A percentile compares a stretch with the other conserved stretches of the same genome.
Conservation (phyloP, 2,113 vertebrate species). For the Pleuronectes platessa region DNA sequence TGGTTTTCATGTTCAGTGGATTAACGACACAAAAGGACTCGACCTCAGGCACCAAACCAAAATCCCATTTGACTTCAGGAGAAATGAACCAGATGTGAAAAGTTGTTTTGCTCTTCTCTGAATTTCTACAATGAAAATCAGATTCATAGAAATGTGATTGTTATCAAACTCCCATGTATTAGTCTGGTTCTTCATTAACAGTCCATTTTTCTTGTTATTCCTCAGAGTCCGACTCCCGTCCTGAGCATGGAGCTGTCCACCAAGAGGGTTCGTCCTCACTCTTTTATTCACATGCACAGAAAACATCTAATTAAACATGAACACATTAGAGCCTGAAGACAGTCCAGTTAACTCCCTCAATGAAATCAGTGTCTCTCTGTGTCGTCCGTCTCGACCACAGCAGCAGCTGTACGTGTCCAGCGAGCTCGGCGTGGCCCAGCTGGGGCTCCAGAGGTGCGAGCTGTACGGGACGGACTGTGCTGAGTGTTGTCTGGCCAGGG, state of each 20-base stretch:
- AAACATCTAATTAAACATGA: too few relatives aligned
- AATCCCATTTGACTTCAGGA: too few relatives aligned
- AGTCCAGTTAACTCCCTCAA: too few relatives aligned
- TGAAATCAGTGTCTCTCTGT: too few relatives aligned
- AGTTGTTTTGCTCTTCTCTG: too few relatives aligned
- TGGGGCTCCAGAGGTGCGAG: slow-evolving; percentile 86
- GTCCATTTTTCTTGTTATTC: neutral
- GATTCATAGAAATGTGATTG: too few relatives aligned
- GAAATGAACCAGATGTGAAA: too few relatives aligned
- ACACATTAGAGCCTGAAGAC: too few relatives aligned
- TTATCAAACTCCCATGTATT: too few relatives aligned
- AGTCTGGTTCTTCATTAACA: neutral
- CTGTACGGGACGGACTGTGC: slow-evolving; percentile 85
- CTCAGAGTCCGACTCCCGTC: slow-evolving; percentile 82
- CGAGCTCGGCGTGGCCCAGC: slow-evolving; percentile 79
- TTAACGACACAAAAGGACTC: neutral
- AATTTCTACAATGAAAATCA: too few relatives aligned
- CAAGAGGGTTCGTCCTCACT: slow-evolving; percentile 82
- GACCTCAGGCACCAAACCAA: too few relatives aligned
- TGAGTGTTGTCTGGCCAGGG: slow-evolving; percentile 87
- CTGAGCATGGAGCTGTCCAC: slow-evolving; percentile 88
- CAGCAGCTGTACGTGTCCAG: slow-evolving; percentile 87
- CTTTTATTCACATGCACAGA: too few relatives aligned
- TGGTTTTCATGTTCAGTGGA: neutral
- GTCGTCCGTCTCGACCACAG: slow-evolving; percentile 60